Evolutionary conservation across 1,140 invertebrate genomes (phyloP).

Genomic region (Asobara japonica): DNA sequence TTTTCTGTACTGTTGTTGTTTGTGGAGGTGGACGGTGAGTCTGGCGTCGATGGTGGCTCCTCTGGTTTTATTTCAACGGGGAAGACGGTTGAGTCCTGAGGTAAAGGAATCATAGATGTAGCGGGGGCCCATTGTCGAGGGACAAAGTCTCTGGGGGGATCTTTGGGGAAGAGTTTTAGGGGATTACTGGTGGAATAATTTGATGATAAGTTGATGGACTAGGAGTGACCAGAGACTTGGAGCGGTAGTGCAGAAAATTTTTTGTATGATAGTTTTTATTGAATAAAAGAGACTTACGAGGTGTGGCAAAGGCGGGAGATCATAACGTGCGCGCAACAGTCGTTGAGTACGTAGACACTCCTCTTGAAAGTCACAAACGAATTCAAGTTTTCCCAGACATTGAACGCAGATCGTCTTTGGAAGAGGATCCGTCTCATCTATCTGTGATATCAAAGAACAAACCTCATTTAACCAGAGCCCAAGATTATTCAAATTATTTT

Average conservation of each 20-base stretch:
- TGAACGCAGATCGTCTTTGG: constrained; percentile 65
- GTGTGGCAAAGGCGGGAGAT: constrained; percentile 57
- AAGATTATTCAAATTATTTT: background rate
- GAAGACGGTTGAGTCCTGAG: background rate
- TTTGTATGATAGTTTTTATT: constrained; percentile 23
- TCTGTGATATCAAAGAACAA: constrained; percentile 60
- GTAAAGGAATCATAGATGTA: constrained; percentile 52
- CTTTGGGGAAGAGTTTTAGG: background rate
- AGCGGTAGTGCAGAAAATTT: constrained; percentile 52
- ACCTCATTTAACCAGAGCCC: constrained; percentile 34
- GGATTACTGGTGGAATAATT: background rate
- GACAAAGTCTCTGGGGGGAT: background rate
- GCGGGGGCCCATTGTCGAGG: constrained; percentile 34
- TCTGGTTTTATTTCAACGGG: constrained; percentile 35
- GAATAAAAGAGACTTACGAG: constrained; percentile 54
- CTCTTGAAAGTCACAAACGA: constrained; percentile 66
- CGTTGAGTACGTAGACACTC: constrained; percentile 64
- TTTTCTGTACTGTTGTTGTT: constrained; percentile 47
- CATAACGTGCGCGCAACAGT: constrained; percentile 59
- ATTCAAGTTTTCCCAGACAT: constrained; percentile 66
- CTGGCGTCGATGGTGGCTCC: constrained; percentile 48
- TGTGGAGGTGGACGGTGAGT: constrained; percentile 51
- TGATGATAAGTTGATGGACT: background rate
- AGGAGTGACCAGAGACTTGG: background rate
- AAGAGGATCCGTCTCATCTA: constrained; percentile 64